Conservation (phyloP, 2,113 vertebrate species). For the Sinocyclocheilus anshuiensis region DNA sequence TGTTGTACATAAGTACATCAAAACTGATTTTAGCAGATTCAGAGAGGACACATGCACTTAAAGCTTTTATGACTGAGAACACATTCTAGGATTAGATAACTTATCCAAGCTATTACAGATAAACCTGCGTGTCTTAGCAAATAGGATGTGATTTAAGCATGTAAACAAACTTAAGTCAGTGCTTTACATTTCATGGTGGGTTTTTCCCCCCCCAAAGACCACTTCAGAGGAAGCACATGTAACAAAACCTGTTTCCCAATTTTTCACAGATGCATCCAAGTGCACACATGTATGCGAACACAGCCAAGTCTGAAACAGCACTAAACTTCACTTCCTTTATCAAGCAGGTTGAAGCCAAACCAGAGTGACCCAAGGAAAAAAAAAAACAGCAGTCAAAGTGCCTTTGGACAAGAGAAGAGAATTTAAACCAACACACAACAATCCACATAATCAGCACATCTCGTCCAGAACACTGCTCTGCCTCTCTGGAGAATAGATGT, state of each 20-base stretch:
- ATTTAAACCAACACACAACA: constrained; percentile 63
- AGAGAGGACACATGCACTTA: background rate
- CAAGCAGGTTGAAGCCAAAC: constrained; percentile 66
- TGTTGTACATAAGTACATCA: background rate
- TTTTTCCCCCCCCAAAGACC: background rate
- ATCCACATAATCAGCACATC: constrained; percentile 73
- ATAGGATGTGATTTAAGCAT: background rate
- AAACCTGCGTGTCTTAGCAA: no score
- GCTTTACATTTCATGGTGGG: background rate
- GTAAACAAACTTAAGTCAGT: background rate
- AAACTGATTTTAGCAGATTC: background rate
- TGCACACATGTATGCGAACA: background rate
- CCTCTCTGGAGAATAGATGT: constrained; percentile 1
- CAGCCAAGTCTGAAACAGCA: constrained; percentile 54
- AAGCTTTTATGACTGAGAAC: background rate
- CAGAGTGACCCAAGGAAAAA: constrained; percentile 69
- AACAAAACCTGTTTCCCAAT: constrained; percentile 51
- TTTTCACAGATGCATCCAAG: constrained; percentile 41
- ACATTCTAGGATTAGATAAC: background rate
- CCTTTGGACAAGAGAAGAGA: constrained; percentile 88
- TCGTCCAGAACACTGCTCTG: constrained; percentile 48
- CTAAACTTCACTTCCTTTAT: constrained; percentile 57
- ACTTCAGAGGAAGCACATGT: constrained; percentile 20
- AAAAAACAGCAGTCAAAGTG: constrained; percentile 82
- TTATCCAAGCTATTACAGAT: background rate